Base-by-base conservation (phyloP, 2,888 invertebrate genomes). In the Epirrita christyi region DNA sequence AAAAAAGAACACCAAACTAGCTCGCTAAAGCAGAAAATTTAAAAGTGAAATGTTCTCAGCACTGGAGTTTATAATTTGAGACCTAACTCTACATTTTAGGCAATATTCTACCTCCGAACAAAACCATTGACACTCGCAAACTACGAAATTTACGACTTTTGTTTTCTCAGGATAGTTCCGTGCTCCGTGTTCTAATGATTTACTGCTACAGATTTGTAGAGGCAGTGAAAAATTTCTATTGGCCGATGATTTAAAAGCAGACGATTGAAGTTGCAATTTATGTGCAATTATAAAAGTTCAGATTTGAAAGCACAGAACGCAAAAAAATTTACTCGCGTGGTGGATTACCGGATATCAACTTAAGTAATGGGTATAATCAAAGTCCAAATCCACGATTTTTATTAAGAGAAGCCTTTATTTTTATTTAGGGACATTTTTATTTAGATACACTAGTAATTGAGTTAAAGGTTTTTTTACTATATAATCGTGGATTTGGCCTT, bases 91-190 rank as follows among this genome's bases (percentile, higher is more conserved):
- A 57, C 14, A 53, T 44, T 53, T 44, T 32, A 27, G 43, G 14
- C 51, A 10, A 63, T 46, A 46, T 64, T 70, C 61, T 62, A 42
- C 4, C n/a, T 47, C 59, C 67, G 70, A 73, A 74, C 82, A 79
- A 84, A 87, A 88, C 88, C 87, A 87, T 88, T 83, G 87, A 87
- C 88, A 85, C 83, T 76, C 72, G 76, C 73, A 67, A 73, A 81
- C 74, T 80, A 74, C 68, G 72, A 82, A 86, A 88, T 87, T 87
- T 88, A 89, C 84, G 84, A 84, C 76, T 88, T 84, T 86, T 84
- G 86, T 79, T 88, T 81, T 79, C 78, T 76, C 71, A 75, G 79
- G 50, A 83, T 83, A 85, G 86, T 88, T 88, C 66, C 73, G 64
- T 49, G 76, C 74, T 68, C 70, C 67, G 68, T 73, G 59, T 43